Evolutionary conservation across 2,888 invertebrate species (phyloP), one percentile per base, ranked within the genome.

Genomic region (Brachypterus glaber): DNA sequence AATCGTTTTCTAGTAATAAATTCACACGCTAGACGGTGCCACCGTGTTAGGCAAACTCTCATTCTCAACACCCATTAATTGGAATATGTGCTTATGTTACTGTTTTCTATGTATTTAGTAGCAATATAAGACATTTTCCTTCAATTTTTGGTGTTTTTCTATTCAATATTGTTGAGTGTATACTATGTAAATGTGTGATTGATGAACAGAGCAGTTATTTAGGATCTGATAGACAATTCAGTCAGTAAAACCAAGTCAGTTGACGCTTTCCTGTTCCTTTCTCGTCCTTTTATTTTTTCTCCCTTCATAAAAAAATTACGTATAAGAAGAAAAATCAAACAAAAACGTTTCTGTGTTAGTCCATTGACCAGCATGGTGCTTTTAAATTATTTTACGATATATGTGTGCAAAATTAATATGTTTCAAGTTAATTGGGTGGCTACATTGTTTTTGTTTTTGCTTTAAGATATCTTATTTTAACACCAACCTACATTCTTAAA

Each of bases 281-380:
- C 53, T 53, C 49, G 49, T 54, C 59, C 54, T 53, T 49, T n/a
- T n/a, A n/a, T n/a, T n/a, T n/a, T 37, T 51, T 45, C 43, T 27
- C 50, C 49, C 49, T n/a, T n/a, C n/a, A n/a, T n/a, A n/a, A n/a
- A n/a, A n/a, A n/a, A n/a, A n/a, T n/a, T n/a, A n/a, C n/a, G n/a
- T n/a, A n/a, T n/a, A n/a, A n/a, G n/a, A n/a, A n/a, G n/a, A n/a
- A n/a, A n/a, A n/a, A n/a, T n/a, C n/a, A n/a, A n/a, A n/a, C 50
- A 45, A 26, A 48, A 51, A 51, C 52, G 49, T 43, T 37, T 49
- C 42, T 51, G 48, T 61, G 58, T 61, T 58, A 58, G 54, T 61
- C 52, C 53, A 48, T 62, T 60, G 55, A 58, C 58, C 58, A 57
- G 64, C 66, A 66, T 66, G 64, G 58, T 64, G 64, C 62, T 64